Percentiles rank a stretch among this genome's conserved stretches.
These are phyloP conservation scores for Talpa occidentalis DNA, from an alignment of 2,113 vertebrate species.

Conservation along the genomic window DNA sequence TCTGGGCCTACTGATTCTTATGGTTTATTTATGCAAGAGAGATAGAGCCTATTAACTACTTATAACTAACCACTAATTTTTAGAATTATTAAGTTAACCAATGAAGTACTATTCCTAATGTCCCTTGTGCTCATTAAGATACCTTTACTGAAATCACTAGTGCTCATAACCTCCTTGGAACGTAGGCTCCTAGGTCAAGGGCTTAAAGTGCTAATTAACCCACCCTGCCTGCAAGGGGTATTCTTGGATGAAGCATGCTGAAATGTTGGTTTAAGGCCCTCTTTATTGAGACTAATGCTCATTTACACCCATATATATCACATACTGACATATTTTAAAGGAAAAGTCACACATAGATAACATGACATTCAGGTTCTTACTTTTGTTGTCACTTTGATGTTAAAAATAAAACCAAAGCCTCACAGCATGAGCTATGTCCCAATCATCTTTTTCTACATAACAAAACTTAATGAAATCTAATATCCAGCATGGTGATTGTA, in stretches of 20 bases:
- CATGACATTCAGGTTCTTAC: not conserved
- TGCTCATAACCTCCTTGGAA: not conserved
- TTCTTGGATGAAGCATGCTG: not conserved
- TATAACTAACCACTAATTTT: not conserved
- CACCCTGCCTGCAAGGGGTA: not conserved
- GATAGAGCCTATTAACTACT: not conserved
- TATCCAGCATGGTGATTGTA: not conserved
- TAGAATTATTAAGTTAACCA: not conserved
- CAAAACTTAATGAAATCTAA: not conserved
- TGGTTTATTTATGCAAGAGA: conserved; percentile 12
- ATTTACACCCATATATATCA: not conserved
- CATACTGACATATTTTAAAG: conserved; percentile 22
- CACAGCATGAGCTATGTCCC: not conserved
- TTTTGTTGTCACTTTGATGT: conserved; percentile 29
- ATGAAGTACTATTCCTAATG: not conserved
- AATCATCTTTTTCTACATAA: not conserved
- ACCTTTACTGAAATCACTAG: not conserved
- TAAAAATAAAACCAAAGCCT: conserved; percentile 11
- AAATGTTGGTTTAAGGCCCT: not conserved
- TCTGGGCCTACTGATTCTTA: not conserved
- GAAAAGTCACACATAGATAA: not conserved
- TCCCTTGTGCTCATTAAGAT: not conserved
- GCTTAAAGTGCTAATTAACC: conserved; percentile 1
- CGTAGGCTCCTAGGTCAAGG: not conserved
- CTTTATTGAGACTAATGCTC: not conserved